phyloP scores from a whole-genome alignment of 2,113 vertebrate genomes.

The Dicaeum eximium region DNA sequence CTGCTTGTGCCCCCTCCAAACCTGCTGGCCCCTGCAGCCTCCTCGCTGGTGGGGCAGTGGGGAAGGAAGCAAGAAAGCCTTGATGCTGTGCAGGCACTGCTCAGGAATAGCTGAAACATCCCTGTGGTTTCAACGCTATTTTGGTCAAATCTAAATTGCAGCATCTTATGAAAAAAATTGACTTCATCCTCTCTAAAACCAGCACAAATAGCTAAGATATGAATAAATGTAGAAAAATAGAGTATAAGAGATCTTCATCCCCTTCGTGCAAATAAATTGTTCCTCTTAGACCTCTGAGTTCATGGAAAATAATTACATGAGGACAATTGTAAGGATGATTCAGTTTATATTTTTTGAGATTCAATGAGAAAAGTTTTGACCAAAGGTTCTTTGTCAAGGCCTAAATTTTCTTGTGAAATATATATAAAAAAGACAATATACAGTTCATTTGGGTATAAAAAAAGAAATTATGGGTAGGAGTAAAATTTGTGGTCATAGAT shows the following conservation, averaged over 20 bases:
- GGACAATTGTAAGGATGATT: background rate
- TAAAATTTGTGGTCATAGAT: background rate
- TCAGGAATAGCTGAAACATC: background rate
- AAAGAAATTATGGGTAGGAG: background rate
- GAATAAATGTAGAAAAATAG: background rate
- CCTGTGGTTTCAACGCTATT: background rate
- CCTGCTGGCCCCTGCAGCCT: background rate
- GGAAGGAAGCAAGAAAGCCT: background rate
- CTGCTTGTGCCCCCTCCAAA: rapidly evolving
- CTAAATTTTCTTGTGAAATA: background rate
- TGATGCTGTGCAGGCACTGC: background rate
- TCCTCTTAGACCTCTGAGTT: background rate
- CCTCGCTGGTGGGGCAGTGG: rapidly evolving
- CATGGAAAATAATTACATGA: background rate
- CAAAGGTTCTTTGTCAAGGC: background rate
- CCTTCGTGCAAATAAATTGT: background rate
- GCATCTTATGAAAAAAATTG: background rate
- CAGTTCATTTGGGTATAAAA: background rate
- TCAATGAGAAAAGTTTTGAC: background rate
- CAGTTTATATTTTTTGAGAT: background rate
- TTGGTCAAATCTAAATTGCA: background rate
- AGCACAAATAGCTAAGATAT: background rate
- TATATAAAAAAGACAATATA: background rate
- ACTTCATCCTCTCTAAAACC: background rate
- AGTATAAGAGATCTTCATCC: background rate